Evolutionary conservation across 2,888 invertebrate genomes (phyloP), one percentile per base, ranked within the genome.

Genomic region (Caradrina clavipalpis): DNA sequence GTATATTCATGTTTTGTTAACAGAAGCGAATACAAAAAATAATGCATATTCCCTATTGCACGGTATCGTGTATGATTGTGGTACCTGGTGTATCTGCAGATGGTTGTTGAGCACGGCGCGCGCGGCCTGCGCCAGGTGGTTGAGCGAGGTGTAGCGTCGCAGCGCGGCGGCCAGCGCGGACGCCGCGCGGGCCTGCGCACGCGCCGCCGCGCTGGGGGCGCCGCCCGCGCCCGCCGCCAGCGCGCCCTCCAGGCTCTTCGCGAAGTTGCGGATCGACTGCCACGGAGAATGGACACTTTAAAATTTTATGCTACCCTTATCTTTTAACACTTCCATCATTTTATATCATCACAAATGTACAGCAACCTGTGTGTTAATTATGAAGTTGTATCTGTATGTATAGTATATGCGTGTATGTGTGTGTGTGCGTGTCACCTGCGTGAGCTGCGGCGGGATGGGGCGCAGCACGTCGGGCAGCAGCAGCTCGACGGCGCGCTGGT

Each of bases 51-150:
- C n/a, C n/a, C n/a, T n/a, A n/a, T n/a, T n/a, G n/a, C n/a, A n/a
- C n/a, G n/a, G n/a, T n/a, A n/a, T n/a, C n/a, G n/a, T n/a, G n/a
- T n/a, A n/a, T n/a, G n/a, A n/a, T n/a, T n/a, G n/a, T n/a, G n/a
- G 17, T 56, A 85, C 98, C 94, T 99, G 99, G 84, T 98, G 97
- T 88, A 99, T 99, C 96, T 99, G 99, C 83, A 98, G 97, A 82
- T 98, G 97, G 95, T 99, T 99, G 93, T 99, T 98, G 81, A 99
- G 97, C 68, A 99, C 99, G 63, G 99, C 99, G 64, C 99, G 97
- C 8, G 99, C 99, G 59, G 99, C 99, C 94, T 98, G 98, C 76
- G 99, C 99, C 87, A 99, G 96, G 94, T 99, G 99, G 96, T 99
- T 99, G 76, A 99, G 96, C 39, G 99, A 99, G 10, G 99, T 99